phyloP scores from a whole-genome alignment of 92 coral and sea anemone genomes.

The Umimayanthus kanabou region DNA sequence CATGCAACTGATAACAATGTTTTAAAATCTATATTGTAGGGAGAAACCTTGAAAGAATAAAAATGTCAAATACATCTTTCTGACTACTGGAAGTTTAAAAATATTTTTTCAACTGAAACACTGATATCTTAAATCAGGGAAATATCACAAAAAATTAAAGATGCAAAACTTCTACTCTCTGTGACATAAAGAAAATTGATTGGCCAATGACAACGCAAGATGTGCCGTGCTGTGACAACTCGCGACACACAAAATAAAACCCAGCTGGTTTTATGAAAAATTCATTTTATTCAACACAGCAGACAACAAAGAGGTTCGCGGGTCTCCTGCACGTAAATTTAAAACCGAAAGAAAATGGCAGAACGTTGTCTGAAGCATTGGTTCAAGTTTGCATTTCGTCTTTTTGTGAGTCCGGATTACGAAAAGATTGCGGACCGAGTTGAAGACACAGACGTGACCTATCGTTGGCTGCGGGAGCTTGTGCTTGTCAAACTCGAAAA shows the following conservation, averaged over 20 bases:
- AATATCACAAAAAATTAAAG: too few species aligned
- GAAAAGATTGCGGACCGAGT: conserved; percentile 65
- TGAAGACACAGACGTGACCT: conserved; percentile 78
- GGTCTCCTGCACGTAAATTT: too few species aligned
- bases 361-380: conserved; percentile 70
- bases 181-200: not conserved
- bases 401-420: conserved; percentile 80
- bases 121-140: too few species aligned
- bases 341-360: conserved; percentile 47
- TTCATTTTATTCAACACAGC: not conserved
- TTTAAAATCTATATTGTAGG: too few species aligned
- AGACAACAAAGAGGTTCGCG: not conserved
- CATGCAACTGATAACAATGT: not conserved
- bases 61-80: too few species aligned
- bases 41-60: too few species aligned
- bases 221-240: not conserved
- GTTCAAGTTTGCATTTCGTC: conserved; percentile 82
- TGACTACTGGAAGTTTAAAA: too few species aligned
- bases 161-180: not conserved
- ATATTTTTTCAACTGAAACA: too few species aligned
- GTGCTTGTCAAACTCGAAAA: conserved; percentile 53
- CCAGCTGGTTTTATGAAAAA: not conserved
- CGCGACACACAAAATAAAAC: not conserved
- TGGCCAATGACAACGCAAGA: not conserved
- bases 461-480: conserved; percentile 86